phyloP scores from a whole-genome alignment of 1,140 invertebrate species.

The Schlechtendalia chinensis region DNA sequence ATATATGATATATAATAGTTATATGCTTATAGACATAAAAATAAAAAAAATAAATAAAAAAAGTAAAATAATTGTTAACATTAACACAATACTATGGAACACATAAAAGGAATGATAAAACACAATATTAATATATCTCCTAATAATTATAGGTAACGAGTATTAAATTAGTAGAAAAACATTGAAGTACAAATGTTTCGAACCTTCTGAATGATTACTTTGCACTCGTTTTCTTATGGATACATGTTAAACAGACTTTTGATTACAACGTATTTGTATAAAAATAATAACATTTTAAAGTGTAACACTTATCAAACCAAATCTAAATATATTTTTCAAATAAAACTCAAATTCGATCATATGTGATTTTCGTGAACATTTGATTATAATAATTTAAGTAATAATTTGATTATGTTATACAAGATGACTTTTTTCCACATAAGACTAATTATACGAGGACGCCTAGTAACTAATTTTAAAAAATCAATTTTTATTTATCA shows the following conservation, averaged over 20 bases:
- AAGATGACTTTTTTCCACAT: not conserved
- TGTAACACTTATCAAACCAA: not conserved
- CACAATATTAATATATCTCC: not conserved
- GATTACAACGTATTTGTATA: conserved; percentile 27
- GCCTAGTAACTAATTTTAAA: not conserved
- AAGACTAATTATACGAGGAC: not conserved
- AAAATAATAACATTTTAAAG: conserved; percentile 12
- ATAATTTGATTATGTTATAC: not conserved
- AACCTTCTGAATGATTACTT: conserved; percentile 13
- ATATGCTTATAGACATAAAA: too few relatives aligned
- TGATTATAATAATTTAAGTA: not conserved
- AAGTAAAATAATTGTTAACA: not conserved
- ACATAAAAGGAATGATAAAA: conserved; percentile 32
- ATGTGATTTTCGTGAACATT: not conserved
- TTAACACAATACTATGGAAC: conserved; percentile 6
- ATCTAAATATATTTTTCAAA: not conserved
- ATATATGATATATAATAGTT: too few relatives aligned
- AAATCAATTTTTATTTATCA: too few relatives aligned
- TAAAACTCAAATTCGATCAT: not conserved
- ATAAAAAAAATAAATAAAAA: not conserved
- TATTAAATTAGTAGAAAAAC: not conserved
- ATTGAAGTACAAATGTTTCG: not conserved
- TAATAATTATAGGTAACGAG: not conserved
- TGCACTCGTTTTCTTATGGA: conserved; percentile 2
- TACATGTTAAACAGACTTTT: conserved; percentile 26